Base-by-base conservation (phyloP, 2,113 vertebrate species). In the Fulica atra region DNA sequence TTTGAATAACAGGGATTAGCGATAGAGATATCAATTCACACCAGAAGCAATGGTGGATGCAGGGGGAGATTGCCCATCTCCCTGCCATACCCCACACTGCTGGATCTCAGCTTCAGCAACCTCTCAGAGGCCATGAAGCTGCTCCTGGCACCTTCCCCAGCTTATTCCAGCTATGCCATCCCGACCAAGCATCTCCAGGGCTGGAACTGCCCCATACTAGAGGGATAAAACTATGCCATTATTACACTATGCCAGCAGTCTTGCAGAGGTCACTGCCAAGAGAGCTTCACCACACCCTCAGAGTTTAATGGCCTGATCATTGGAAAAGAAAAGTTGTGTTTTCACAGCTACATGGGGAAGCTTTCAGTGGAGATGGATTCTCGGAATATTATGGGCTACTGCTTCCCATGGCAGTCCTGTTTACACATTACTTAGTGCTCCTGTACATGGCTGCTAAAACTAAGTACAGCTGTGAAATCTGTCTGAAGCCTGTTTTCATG, bases 141-240 rank as follows among this genome's bases (percentile, higher is more conserved):
- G 13, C 44, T 85, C 33, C 26, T 23, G 85, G 38, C 4, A 40
- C 31, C 48, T 48, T 72, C 15, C 40, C 11, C 64, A 38, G 24
- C 7, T 84, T 81, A 61, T 59, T 74, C 11, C 42, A 71, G 10
- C 26, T 69, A 44, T 16, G 56, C 9, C 18, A 38, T 31, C 29
- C 54, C 4, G 6, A 46, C 9, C 2, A 9, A 93, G 29, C 1
- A 7, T 38, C 48, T 84, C 16, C 33, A 1, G 0, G 1, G 0
- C 15, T 36, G 19, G 54, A 88, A 31, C 16, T 65, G 56, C 65
- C 33, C 9, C 35, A 69, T 26, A 38, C 2, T 0, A 5, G 19
- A 2, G 4, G n/a, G 13, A 74, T 69, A 28, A 78, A 81, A 69
- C 9, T 54, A 88, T 7, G 4, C 25, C 46, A 33, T 13, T 66